Conservation (phyloP, 2,888 invertebrate genomes). For the Conchocele bisecta region DNA sequence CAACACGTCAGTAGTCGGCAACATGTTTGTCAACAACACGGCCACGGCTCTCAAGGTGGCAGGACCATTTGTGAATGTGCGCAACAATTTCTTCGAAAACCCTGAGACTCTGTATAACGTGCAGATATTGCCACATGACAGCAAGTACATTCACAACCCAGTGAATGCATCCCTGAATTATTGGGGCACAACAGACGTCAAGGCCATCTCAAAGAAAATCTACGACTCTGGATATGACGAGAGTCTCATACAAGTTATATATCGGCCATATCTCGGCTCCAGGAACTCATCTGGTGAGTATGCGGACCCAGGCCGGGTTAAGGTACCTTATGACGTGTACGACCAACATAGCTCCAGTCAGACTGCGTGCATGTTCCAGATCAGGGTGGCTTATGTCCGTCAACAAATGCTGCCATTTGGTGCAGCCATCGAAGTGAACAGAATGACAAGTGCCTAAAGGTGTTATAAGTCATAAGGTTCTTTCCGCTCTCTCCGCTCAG, state of each 20-base stretch:
- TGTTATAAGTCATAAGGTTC: no score
- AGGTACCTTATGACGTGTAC: no score
- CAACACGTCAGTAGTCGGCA: no score
- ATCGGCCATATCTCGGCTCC: slow-evolving; percentile 42
- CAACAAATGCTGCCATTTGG: no score
- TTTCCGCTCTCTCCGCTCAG: no score
- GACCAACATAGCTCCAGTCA: no score
- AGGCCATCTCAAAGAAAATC: slow-evolving; percentile 27
- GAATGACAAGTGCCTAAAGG: no score
- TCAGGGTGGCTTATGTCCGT: no score
- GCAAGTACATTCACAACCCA: slow-evolving; percentile 3
- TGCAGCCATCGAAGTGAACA: no score
- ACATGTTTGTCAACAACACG: slow-evolving; percentile 27
- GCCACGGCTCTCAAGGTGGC: slow-evolving; percentile 15
- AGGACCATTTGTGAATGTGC: slow-evolving; percentile 19
- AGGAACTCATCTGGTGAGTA: slow-evolving; percentile 26
- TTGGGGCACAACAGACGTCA: slow-evolving; percentile 45
- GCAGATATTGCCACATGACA: no score
- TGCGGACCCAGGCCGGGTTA: no score
- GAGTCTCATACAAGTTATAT: slow-evolving; percentile 21
- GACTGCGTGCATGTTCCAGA: no score
- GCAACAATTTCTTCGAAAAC: slow-evolving; percentile 46
- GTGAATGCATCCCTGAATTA: slow-evolving; percentile 51
- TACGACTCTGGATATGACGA: slow-evolving; percentile 41
- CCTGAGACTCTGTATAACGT: slow-evolving; percentile 31